Percentiles rank a stretch among this genome's conserved stretches.
These are phyloP conservation scores for Stichodactyla mertensii DNA, from an alignment of 64 coral and sea anemone genomes.

Conservation along the genomic window DNA sequence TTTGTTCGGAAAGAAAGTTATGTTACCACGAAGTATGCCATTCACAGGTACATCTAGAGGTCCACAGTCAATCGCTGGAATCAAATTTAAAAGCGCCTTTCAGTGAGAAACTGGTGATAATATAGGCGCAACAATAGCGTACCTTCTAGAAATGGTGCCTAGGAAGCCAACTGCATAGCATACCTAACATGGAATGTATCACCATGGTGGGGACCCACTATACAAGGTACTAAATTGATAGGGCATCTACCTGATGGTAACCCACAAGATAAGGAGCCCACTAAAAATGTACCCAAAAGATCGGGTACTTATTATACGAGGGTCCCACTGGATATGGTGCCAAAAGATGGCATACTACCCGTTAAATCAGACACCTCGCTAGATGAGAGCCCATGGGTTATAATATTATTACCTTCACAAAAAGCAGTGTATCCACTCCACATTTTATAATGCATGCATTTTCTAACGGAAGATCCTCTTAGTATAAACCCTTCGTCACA, in stretches of 20 bases:
- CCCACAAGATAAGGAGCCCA: background rate
- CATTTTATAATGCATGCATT: constrained; percentile 18
- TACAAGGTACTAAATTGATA: background rate
- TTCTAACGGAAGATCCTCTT: constrained; percentile 9
- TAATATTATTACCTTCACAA: constrained; percentile 14
- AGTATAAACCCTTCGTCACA: constrained; percentile 27
- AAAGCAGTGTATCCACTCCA: constrained; percentile 20
- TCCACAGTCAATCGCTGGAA: constrained; percentile 3
- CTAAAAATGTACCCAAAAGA: background rate
- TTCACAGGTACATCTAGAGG: background rate
- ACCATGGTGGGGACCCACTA: no score
- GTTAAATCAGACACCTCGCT: no score
- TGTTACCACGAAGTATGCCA: constrained; percentile 1
- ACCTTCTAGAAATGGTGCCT: background rate
- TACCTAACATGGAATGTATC: no score
- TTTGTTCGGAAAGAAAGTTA: constrained; percentile 29
- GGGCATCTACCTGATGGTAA: background rate
- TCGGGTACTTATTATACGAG: background rate
- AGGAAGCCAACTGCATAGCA: no score
- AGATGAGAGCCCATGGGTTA: no score
- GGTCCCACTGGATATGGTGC: no score
- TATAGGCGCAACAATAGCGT: background rate
- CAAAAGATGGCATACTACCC: no score
- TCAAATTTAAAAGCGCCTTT: background rate
- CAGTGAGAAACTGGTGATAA: background rate